Percentiles rank a stretch among this genome's conserved stretches.
These are phyloP conservation scores for Eristalinus aeneus DNA, from an alignment of 2,888 invertebrate species.

Conservation along the genomic window DNA sequence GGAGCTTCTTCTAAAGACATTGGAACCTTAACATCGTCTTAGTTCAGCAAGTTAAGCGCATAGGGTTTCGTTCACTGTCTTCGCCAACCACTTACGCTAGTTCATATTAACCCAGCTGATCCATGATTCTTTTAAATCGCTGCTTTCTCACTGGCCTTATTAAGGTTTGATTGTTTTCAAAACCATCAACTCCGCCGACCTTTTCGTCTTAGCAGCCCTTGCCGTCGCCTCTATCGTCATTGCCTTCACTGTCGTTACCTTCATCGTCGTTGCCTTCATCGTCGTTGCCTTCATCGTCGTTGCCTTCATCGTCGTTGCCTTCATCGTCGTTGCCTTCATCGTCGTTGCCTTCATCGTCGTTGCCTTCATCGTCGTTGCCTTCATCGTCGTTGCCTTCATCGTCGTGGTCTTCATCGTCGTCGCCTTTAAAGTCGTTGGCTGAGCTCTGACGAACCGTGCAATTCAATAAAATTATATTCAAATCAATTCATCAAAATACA, in stretches of 20 bases:
- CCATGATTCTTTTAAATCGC: background rate
- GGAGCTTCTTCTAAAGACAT: background rate
- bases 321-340: background rate
- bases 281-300: no score
- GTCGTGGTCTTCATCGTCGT: no score
- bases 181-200: no score
- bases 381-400: no score
- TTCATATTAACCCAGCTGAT: background rate
- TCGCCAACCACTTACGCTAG: background rate
- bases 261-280: background rate
- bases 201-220: no score
- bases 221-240: no score
- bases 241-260: background rate
- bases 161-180: no score
- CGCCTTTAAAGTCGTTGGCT: background rate
- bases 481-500: background rate
- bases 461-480: background rate
- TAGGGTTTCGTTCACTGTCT: background rate
- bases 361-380: no score
- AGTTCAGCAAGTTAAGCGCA: background rate
- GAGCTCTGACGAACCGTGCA: background rate
- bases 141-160: no score
- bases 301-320: background rate
- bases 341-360: no score
- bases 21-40: background rate